These are phyloP conservation scores for Muscicapa comitata DNA, from an alignment of 2,797 vertebrate genomes.

Conservation along the genomic window DNA sequence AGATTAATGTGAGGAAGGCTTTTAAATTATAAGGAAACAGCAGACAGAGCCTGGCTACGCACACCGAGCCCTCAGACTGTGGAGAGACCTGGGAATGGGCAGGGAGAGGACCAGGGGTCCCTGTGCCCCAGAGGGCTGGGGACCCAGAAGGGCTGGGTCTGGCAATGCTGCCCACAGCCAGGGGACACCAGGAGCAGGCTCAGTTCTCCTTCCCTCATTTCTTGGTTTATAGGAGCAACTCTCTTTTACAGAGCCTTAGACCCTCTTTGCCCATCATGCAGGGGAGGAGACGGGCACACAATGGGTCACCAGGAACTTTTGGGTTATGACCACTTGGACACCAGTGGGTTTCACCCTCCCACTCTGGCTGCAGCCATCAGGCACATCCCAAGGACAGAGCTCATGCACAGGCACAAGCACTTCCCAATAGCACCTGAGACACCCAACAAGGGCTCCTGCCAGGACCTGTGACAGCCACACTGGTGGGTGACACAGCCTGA, in stretches of 20 bases:
- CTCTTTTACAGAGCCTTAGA: neutral
- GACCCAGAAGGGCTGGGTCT: neutral
- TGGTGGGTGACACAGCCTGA: accelerated
- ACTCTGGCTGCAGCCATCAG: neutral
- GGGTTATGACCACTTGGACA: accelerated
- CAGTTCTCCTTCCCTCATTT: accelerated
- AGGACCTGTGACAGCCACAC: neutral
- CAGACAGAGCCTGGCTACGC: neutral
- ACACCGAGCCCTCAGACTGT: neutral
- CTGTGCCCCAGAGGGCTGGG: accelerated
- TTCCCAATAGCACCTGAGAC: accelerated
- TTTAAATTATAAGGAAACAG: slow-evolving; percentile 50
- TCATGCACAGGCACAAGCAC: accelerated
- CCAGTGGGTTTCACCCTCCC: neutral
- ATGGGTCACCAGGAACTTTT: accelerated
- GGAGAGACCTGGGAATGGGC: accelerated
- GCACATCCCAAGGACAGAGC: accelerated
- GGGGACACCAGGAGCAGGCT: accelerated
- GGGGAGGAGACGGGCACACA: neutral
- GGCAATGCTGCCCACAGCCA: accelerated
- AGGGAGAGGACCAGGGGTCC: neutral
- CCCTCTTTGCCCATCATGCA: neutral
- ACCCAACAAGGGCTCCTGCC: neutral
- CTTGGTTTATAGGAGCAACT: neutral
- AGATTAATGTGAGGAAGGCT: slow-evolving; percentile 82